Conservation (phyloP, 2,113 vertebrate genomes). For the Ornithorhynchus anatinus region DNA sequence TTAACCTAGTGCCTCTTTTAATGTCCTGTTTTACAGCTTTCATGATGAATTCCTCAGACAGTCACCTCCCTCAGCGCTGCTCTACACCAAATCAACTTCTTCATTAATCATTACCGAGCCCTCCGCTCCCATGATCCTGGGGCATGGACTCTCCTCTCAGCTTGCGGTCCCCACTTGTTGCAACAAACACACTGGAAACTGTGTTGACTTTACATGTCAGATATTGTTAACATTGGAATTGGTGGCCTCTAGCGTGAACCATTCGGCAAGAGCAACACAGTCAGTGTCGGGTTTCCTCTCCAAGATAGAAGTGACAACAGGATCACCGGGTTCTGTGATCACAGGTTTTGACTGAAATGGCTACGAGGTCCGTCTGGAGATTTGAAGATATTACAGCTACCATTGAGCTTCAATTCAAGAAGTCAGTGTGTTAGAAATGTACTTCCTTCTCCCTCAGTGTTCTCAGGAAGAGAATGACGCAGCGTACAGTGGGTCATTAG, state of each 20-base stretch:
- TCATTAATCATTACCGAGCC: conserved; percentile 6
- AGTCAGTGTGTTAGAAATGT: too few relatives aligned
- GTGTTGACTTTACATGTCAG: conserved; percentile 30
- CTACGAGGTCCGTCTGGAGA: not conserved
- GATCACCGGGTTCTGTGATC: not conserved
- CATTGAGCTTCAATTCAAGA: not conserved
- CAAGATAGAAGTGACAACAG: not conserved
- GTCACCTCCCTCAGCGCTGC: conserved; percentile 22
- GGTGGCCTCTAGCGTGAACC: not conserved
- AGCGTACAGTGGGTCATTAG: too few relatives aligned
- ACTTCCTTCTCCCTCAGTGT: not conserved
- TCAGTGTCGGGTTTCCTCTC: not conserved
- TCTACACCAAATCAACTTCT: not conserved
- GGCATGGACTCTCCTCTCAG: not conserved
- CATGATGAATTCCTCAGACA: conserved; percentile 31
- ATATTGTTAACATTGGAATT: not conserved
- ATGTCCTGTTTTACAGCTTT: conserved; percentile 37
- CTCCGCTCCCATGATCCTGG: not conserved
- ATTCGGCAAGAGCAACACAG: not conserved
- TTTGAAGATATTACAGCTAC: not conserved
- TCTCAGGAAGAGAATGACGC: not conserved
- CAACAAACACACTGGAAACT: not conserved
- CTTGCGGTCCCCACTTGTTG: not conserved
- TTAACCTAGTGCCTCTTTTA: conserved; percentile 34
- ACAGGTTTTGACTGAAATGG: not conserved